These are phyloP conservation scores for Arnoldichthys spilopterus DNA, from an alignment of 2,797 vertebrate genomes.

Conservation along the genomic window DNA sequence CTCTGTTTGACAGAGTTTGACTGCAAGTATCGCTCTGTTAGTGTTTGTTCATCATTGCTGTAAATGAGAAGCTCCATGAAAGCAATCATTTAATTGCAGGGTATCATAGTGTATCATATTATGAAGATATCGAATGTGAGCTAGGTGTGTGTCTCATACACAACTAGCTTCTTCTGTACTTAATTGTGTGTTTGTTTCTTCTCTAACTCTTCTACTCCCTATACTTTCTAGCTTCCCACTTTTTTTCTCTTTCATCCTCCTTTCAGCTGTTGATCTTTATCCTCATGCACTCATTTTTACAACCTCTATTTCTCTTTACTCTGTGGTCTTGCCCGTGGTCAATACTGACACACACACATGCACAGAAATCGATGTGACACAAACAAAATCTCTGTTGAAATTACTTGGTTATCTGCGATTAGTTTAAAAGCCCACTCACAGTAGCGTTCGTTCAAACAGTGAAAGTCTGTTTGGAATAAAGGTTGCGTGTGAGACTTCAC, in stretches of 20 bases:
- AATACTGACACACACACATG: not conserved
- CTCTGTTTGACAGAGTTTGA: not conserved
- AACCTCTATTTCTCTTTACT: not conserved
- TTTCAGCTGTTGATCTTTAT: slow-evolving; percentile 1
- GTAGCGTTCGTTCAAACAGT: too few species aligned
- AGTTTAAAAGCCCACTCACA: too few species aligned
- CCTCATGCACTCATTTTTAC: slow-evolving; percentile 3
- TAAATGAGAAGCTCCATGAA: not conserved
- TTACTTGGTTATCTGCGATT: too few species aligned
- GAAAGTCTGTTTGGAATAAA: too few species aligned
- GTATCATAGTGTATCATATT: not conserved
- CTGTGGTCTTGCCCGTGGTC: not conserved
- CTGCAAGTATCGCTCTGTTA: not conserved
- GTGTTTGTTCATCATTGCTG: not conserved
- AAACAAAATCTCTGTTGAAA: too few species aligned
- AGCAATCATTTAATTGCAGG: not conserved
- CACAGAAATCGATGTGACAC: not conserved
- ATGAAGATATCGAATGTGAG: not conserved
- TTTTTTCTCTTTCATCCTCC: slow-evolving; percentile 10
- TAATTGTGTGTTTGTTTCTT: not conserved
- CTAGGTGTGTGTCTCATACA: not conserved
- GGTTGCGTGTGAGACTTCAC: too few species aligned
- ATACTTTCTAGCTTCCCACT: not conserved
- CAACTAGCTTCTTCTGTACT: not conserved
- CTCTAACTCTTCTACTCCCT: not conserved